Evolutionary conservation across 2,113 vertebrate species (phyloP), one percentile per base, ranked within the genome.

Genomic region (Lepidothrix coronata): DNA sequence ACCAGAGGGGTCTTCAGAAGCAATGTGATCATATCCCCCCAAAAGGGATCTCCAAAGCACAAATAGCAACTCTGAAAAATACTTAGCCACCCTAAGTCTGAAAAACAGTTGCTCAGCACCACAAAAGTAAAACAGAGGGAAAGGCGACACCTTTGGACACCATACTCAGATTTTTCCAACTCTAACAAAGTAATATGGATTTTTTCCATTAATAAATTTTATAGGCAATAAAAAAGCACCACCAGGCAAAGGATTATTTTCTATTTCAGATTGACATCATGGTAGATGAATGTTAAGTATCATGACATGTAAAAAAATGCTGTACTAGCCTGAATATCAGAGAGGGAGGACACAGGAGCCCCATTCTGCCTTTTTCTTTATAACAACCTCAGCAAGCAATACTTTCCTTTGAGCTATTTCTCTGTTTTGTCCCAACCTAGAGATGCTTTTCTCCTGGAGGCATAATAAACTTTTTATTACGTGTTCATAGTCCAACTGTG

Each of bases 251-350:
- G 39, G 15, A 9, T 3, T 30, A 49, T 8, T 59, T 71, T 35
- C 23, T 81, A 75, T 49, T 59, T 80, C 57, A 43, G 51, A n/a
- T 14, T 27, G 59, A 31, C 51, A 28, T 12, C 28, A 35, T 7
- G 6, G 20, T 14, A 4, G 31, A 17, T 1, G 4, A 1, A 1
- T 1, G 0, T 55, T 37, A 63, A 55, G 11, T 41, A 19, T 43
- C 39, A 19, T 14, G 31, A 58, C 31, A 31, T 2, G 16, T 16
- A 58, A 63, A 57, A 8, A 70, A 57, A 37, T 1, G 5, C 57
- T n/a, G 43, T 14, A 25, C 12, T 5, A 19, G 49, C 10, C 3
- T 31, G 37, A 58, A 27, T 1, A 2, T 28, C 14, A 12, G n/a
- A 55, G 62, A 21, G 24, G 27, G 21, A 80, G 14, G 20, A 39